Evolutionary conservation across 2,888 invertebrate genomes (phyloP).

Genomic region (Drosophila infuscata): DNA sequence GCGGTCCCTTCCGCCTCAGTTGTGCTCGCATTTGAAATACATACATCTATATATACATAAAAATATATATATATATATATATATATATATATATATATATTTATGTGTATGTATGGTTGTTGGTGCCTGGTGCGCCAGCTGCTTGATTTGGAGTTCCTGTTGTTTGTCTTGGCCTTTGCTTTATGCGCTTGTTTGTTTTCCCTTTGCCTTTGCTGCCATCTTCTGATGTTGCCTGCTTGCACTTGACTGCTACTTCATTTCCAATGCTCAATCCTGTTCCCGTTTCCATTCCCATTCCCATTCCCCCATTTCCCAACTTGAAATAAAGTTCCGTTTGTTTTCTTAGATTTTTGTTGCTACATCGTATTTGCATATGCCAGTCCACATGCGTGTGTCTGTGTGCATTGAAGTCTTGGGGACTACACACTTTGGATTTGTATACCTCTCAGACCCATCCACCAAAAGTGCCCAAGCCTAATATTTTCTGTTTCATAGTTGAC

Average conservation of each 20-base stretch:
- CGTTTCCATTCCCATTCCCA: background rate
- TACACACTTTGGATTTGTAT: slow-evolving; percentile 14
- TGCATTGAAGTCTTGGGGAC: background rate
- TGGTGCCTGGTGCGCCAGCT: slow-evolving; percentile 25
- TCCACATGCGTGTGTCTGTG: slow-evolving; percentile 7
- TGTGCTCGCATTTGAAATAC: slow-evolving; percentile 10
- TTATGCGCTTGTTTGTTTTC: slow-evolving; percentile 61
- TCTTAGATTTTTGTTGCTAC: slow-evolving; percentile 49
- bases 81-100: background rate
- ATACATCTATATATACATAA: background rate
- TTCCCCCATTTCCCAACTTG: slow-evolving; percentile 26
- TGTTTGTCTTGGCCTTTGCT: slow-evolving; percentile 59
- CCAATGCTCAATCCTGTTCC: slow-evolving; percentile 22
- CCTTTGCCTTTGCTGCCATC: slow-evolving; percentile 41
- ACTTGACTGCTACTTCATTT: slow-evolving; percentile 65
- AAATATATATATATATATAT: slow-evolving; percentile 6
- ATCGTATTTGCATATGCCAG: slow-evolving; percentile 63
- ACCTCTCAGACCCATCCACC: background rate
- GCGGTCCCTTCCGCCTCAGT: slow-evolving; percentile 17
- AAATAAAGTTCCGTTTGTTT: slow-evolving; percentile 72
- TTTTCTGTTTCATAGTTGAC: slow-evolving; percentile 39
- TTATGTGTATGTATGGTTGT: background rate
- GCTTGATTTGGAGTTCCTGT: slow-evolving; percentile 64
- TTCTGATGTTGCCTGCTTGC: slow-evolving; percentile 37
- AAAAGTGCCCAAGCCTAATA: background rate